Evolutionary conservation across 2,113 vertebrate species (phyloP), one percentile per base, ranked within the genome.

Genomic region (Cricetomys ansorgei): DNA sequence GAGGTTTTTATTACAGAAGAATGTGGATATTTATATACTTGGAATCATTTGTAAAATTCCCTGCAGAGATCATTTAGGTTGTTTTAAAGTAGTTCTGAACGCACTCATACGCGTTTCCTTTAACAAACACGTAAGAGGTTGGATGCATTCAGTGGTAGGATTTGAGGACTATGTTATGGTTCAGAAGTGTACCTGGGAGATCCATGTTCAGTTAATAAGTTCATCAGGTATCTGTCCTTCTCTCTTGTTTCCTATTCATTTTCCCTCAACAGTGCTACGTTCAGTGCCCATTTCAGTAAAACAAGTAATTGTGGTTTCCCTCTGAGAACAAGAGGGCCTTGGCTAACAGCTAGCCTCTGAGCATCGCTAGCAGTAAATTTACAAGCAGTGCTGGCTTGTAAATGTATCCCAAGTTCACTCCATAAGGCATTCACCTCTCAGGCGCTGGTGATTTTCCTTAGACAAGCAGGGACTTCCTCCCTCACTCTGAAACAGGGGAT

Each of bases 351-450:
- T 40, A 21, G 10, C 55, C 80, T 83, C 55, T 9, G n/a, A 62
- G 15, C 7, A 0, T 29, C 80, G 29, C 80, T 29, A n/a, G n/a
- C 40, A n/a, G n/a, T n/a, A n/a, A n/a, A n/a, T n/a, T n/a, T n/a
- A n/a, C n/a, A n/a, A 62, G 15, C 7, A 0, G 16, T 55, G 29
- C 80, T 29, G 55, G n/a, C 40, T 27, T 59, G 69, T 16, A 70
- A n/a, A 70, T 16, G 13, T 8, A 40, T 17, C 55, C 13, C n/a
- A 83, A 27, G n/a, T 40, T 83, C 23, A 59, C 3, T 15, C 21
- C 55, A 25, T 16, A 59, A 15, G 23, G 10, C 1, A 1, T 59
- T 83, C 59, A 13, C 3, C 21, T 6, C 5, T 23, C 12, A 0
- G 3, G 2, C 17, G 34, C 34, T 25, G 77, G 19, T n/a, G 77